Conservation (phyloP, 2,888 invertebrate genomes). For the Leptinotarsa haldemani region DNA sequence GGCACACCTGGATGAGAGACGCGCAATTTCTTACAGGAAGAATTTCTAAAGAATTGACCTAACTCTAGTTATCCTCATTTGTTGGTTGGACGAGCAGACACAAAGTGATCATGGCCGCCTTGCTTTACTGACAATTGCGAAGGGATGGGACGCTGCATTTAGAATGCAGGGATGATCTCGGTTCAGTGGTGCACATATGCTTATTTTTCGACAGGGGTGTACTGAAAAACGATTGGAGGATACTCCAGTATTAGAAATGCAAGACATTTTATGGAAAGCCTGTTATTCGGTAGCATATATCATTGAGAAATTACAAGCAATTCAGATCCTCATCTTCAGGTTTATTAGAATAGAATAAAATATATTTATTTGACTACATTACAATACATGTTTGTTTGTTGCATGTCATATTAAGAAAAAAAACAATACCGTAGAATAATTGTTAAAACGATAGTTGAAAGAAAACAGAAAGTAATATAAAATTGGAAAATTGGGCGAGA, state of each 20-base stretch:
- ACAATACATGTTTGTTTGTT: too few species aligned
- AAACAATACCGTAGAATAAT: too few species aligned
- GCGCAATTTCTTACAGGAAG: conserved; percentile 53
- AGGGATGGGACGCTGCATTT: conserved; percentile 52
- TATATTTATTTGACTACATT: too few species aligned
- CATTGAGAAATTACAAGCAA: too few species aligned
- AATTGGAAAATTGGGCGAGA: too few species aligned
- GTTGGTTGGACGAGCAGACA: conserved; percentile 61
- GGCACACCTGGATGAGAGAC: conserved; percentile 60
- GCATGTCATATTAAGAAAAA: too few species aligned
- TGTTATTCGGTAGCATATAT: too few species aligned
- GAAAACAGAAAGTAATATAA: too few species aligned
- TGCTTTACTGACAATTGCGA: conserved; percentile 46
- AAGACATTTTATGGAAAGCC: too few species aligned
- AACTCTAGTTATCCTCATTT: conserved; percentile 67
- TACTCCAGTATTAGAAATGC: not conserved
- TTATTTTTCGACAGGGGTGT: conserved; percentile 42
- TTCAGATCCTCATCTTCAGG: too few species aligned
- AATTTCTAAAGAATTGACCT: conserved; percentile 65
- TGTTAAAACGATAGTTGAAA: too few species aligned
- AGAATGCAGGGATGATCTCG: conserved; percentile 56
- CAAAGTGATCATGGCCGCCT: conserved; percentile 59
- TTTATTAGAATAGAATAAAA: too few species aligned
- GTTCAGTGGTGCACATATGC: conserved; percentile 56
- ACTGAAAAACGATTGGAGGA: conserved; percentile 20